Evolutionary conservation across 53 echinoderm and acorn worm genomes (phyloP).

Genomic region (Astropecten irregularis): DNA sequence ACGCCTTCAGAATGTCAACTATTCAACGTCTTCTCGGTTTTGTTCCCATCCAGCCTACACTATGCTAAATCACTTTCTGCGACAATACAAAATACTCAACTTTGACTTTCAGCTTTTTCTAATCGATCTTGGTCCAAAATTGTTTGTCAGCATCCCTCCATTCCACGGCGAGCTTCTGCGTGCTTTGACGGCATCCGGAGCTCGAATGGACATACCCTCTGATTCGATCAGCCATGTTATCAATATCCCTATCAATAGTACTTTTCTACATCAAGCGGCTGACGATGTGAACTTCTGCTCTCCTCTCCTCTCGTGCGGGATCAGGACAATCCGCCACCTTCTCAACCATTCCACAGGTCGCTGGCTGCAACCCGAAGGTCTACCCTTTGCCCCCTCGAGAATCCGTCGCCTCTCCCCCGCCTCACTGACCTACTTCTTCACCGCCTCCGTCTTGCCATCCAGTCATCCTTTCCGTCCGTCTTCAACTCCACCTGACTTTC

Average conservation of each 20-base stretch:
- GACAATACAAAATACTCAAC: background rate
- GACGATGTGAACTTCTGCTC: background rate
- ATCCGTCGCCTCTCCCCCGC: background rate
- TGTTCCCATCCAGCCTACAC: too few species aligned
- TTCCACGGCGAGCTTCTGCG: slow-evolving; percentile 11
- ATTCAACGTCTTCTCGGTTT: background rate
- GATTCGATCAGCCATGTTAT: background rate
- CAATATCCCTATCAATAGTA: slow-evolving; percentile 13
- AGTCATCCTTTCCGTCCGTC: background rate
- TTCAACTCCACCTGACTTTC: background rate
- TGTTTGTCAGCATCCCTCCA: background rate
- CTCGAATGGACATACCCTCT: slow-evolving; percentile 1
- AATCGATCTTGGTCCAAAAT: background rate
- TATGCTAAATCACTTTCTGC: background rate
- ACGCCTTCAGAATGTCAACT: background rate
- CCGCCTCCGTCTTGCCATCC: background rate
- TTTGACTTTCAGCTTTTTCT: background rate
- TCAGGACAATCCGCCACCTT: background rate
- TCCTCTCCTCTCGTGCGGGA: slow-evolving; percentile 20
- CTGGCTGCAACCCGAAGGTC: background rate
- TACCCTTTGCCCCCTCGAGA: background rate
- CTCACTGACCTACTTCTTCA: background rate
- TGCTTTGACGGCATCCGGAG: too few species aligned
- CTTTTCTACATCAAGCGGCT: background rate
- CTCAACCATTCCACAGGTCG: background rate